These are phyloP conservation scores for Frieseomelitta varia DNA, from an alignment of 1,140 invertebrate genomes.

Conservation along the genomic window DNA sequence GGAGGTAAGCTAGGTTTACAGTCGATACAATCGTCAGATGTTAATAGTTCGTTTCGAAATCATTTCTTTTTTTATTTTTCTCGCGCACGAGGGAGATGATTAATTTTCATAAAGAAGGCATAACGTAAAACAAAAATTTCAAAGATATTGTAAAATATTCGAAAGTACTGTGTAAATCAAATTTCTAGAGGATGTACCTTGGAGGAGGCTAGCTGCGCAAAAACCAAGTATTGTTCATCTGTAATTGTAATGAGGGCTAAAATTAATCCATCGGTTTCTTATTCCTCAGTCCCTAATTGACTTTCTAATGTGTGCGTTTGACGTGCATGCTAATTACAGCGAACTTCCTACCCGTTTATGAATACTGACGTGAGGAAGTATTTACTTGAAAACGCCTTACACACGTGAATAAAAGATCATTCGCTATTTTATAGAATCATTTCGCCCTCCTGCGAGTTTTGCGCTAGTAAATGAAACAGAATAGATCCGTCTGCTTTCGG, in stretches of 20 bases:
- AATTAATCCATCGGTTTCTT: background rate
- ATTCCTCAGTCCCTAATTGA: background rate
- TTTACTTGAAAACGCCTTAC: background rate
- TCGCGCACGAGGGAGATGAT: too few species aligned
- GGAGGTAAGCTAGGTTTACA: too few species aligned
- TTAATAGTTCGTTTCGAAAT: too few species aligned
- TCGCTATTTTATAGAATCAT: conserved; percentile 42
- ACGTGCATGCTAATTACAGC: background rate
- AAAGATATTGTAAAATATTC: too few species aligned
- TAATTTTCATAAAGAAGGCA: too few species aligned
- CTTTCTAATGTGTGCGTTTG: background rate
- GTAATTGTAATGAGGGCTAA: background rate
- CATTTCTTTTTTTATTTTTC: too few species aligned
- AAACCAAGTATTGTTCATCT: background rate
- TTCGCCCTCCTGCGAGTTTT: conserved; percentile 1
- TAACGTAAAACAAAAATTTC: too few species aligned
- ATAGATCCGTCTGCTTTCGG: background rate
- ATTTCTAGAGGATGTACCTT: too few species aligned
- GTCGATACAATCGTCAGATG: too few species aligned
- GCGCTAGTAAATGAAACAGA: conserved; percentile 4
- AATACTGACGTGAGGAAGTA: conserved; percentile 25
- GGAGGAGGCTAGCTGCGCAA: too few species aligned
- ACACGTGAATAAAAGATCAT: conserved; percentile 29
- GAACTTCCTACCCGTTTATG: too few species aligned
- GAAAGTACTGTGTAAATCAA: too few species aligned